These are phyloP conservation scores for Limnodromus scolopaceus DNA, from an alignment of 2,797 vertebrate genomes.

Conservation along the genomic window DNA sequence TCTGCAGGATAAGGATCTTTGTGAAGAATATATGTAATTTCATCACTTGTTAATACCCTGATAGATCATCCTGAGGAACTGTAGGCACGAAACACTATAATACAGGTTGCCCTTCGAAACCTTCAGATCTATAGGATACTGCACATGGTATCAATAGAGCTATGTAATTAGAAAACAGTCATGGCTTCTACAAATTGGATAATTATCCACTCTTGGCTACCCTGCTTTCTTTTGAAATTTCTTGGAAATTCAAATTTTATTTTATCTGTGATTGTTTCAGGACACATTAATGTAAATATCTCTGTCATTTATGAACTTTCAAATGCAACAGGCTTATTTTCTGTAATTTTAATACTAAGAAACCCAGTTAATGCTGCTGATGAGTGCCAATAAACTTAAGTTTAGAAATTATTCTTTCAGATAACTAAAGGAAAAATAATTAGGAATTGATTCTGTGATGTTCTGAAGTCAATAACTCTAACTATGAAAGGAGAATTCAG, in stretches of 20 bases:
- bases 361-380: background rate
- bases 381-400: background rate
- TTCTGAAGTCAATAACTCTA: background rate
- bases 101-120: background rate
- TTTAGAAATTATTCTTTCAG: background rate
- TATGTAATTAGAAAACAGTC: background rate
- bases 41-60: background rate
- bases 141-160: background rate
- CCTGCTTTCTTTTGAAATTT: background rate
- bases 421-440: background rate
- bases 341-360: background rate
- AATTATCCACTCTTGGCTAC: background rate
- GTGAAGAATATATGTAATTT: background rate
- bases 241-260: background rate
- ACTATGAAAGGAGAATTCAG: background rate
- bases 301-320: background rate
- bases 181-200: background rate
- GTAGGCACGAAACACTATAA: background rate
- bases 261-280: background rate
- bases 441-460: background rate
- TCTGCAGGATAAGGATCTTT: background rate
- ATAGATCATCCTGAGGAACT: background rate
- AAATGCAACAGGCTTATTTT: background rate
- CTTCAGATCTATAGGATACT: background rate
- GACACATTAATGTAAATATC: background rate